Percentiles rank a stretch among this genome's conserved stretches.
phyloP scores from a whole-genome alignment of 2,888 invertebrate genomes.

The Eristalis arbustorum region DNA sequence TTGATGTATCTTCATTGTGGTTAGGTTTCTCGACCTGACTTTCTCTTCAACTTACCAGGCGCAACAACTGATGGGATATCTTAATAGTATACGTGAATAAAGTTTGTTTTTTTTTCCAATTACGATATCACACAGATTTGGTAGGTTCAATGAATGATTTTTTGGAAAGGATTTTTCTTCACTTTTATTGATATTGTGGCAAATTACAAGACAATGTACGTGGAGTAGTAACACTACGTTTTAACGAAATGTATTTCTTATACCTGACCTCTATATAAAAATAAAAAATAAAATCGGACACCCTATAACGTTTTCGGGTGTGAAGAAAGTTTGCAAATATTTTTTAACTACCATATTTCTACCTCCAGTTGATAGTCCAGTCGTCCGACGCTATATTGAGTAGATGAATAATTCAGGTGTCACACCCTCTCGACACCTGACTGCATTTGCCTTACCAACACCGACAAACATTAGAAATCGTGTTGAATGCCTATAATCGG shows the following conservation, averaged over 20 bases:
- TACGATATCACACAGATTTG: neutral
- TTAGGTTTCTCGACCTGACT: neutral
- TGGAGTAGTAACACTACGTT: too few species aligned
- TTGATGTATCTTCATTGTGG: neutral
- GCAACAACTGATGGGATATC: neutral
- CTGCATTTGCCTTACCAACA: neutral
- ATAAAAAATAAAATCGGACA: neutral
- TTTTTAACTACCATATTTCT: neutral
- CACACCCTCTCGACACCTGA: constrained; percentile 32
- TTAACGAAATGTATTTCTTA: too few species aligned
- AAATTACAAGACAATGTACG: too few species aligned
- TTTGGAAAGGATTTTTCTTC: too few species aligned
- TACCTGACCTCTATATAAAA: too few species aligned
- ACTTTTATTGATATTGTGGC: too few species aligned
- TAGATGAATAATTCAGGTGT: constrained; percentile 17
- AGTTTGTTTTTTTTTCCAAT: neutral
- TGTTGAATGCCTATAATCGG: constrained; percentile 20
- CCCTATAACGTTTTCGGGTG: neutral
- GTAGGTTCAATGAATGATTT: too few species aligned
- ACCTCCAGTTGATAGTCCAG: neutral
- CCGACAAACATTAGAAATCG: constrained; percentile 19
- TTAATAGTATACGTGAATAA: neutral
- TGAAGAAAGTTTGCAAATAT: constrained; percentile 27
- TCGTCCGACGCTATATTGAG: neutral
- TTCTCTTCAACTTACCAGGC: neutral